Base-by-base conservation (phyloP, 2,888 invertebrate genomes). In the Scrobipalpa costella region DNA sequence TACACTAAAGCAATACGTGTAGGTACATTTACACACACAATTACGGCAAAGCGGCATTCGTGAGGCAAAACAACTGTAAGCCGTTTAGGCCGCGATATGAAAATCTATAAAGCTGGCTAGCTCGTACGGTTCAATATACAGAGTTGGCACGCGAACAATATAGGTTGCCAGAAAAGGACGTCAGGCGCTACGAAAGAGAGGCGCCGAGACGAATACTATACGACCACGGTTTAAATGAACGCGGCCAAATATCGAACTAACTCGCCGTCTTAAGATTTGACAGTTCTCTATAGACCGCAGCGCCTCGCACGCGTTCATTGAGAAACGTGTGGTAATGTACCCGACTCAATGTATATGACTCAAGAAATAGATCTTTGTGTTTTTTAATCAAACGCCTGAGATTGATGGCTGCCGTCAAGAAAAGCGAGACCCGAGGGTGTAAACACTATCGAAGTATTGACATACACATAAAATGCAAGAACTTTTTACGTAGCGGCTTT, bases 141-240 rank as follows among this genome's bases (percentile, higher is more conserved):
- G 79, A 80, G 80, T 86, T 86, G 86, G 86, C 86, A 85, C 84
- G 84, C 80, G 77, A 81, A 82, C 85, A 80, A 84, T 84, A 80
- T 83, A 78, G 83, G 81, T 77, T 85, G 86, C 84, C 85, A 85
- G 86, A 86, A 85, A 83, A 84, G 83, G 84, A 85, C 80, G 81
- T 79, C 78, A 78, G 78, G 74, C 76, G 78, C 75, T 74, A 78
- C 71, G 82, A 80, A 79, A 79, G 80, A 79, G 82, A 83, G 76
- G 76, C 78, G 74, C 74, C 70, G 74, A 81, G 81, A 83, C 65
- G 77, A 80, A 80, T 77, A n/a, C n/a, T n/a, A n/a, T n/a, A n/a
- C n/a, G n/a, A n/a, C n/a, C n/a, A n/a, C n/a, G n/a, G n/a, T n/a
- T n/a, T n/a, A n/a, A n/a, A n/a, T n/a, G n/a, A n/a, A n/a, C n/a